Evolutionary conservation across 2,113 vertebrate genomes (phyloP), one percentile per base, ranked within the genome.

Genomic region (Atractosteus spatula): DNA sequence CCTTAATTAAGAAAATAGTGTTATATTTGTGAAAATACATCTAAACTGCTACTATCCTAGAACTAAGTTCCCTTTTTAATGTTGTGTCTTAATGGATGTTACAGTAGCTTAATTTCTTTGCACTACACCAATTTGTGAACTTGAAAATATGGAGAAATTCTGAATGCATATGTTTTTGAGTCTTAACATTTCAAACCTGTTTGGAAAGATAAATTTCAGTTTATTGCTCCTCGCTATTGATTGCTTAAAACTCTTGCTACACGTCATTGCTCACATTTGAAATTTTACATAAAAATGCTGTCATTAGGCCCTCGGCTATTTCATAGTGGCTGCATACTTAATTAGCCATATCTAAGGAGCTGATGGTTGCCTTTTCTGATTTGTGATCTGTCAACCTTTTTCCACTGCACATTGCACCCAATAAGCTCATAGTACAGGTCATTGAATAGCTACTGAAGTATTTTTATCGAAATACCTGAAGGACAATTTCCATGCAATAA

Each of bases 321-420:
- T 83, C 81, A 67, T 81, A 77, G 84, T 78, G 84, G 85, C 83
- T 86, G 69, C 80, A 78, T 84, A 82, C 80, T 89, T 92, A 89
- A 90, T 89, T 91, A 82, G 56, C 83, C 85, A 68, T 87, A 79
- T 74, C 86, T 87, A 83, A 89, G 84, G 72, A 81, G 74, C 74
- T 86, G 81, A 81, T 63, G 44, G 79, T 82, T 66, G 55, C 51
- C 83, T 80, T 79, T 79, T 57, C 83, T 87, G 81, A 82, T 86
- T 79, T 88, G 83, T 82, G 82, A 83, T 84, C 81, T 84, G 78
- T n/a, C 43, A 71, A 73, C 64, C 55, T 87, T 79, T 71, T 84
- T 55, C 68, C 80, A 8, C 17, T 77, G 68, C 76, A 62, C 68
- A 78, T 8, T 55, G 55, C 55, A 44, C 77, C 79, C 74, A 81